A percentile compares a stretch with the other conserved stretches of the same genome.
Conservation (phyloP, 2,113 vertebrate species). For the Laterallus jamaicensis region DNA sequence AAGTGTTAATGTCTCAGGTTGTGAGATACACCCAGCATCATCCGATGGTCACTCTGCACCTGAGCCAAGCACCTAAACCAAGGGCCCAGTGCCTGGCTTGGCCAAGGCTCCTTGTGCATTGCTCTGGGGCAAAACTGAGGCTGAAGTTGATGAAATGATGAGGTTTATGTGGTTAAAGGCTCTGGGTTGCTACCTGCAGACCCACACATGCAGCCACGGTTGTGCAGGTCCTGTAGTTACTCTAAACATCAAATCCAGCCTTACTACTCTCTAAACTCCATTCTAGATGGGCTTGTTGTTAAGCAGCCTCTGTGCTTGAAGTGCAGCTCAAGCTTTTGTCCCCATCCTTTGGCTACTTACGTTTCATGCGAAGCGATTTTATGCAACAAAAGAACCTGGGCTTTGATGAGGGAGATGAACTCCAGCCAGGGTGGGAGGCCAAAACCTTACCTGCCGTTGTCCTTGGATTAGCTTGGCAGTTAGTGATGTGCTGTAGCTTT, state of each 20-base stretch:
- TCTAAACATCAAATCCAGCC: not conserved
- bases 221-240: not conserved
- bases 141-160: not conserved
- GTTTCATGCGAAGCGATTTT: not conserved
- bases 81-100: too few relatives aligned
- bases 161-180: not conserved
- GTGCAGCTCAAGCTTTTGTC: too few relatives aligned
- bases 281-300: accelerated
- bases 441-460: not conserved
- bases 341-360: not conserved
- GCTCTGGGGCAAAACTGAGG: not conserved
- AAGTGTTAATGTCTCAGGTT: not conserved
- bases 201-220: not conserved
- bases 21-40: not conserved
- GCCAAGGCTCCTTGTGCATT: not conserved
- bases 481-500: not conserved
- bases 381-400: not conserved
- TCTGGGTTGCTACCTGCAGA: not conserved
- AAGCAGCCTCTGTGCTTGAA: not conserved
- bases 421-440: not conserved
- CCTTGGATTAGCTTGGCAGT: not conserved
- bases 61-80: not conserved
- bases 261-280: not conserved
- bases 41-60: accelerated
- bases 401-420: not conserved